phyloP scores from a whole-genome alignment of 1,140 invertebrate species.

The Apis mellifera region DNA sequence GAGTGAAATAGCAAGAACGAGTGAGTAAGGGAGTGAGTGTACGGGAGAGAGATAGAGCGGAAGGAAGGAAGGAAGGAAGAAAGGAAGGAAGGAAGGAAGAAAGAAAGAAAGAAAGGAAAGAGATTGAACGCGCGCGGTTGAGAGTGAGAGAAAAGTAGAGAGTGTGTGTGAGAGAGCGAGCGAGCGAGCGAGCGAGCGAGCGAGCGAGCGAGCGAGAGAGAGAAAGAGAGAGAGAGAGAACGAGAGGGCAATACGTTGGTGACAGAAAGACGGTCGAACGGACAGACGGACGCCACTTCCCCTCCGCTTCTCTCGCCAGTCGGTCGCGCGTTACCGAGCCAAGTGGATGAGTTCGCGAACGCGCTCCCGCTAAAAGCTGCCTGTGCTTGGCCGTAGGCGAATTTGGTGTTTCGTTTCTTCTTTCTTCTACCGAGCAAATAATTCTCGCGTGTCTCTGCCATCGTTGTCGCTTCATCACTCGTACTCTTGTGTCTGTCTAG shows the following conservation, averaged over 20 bases:
- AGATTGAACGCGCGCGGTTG: not conserved
- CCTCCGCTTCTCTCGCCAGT: slow-evolving; percentile 61
- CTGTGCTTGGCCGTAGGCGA: slow-evolving; percentile 7
- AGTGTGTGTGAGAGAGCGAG: not conserved
- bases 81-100: not conserved
- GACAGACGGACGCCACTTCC: slow-evolving; percentile 60
- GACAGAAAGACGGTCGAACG: slow-evolving; percentile 68
- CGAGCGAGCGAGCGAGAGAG: not conserved
- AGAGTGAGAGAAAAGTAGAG: slow-evolving; percentile 4
- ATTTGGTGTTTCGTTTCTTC: slow-evolving; percentile 15
- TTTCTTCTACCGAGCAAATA: not conserved
- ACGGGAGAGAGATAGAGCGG: not conserved
- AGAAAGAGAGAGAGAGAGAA: slow-evolving; percentile 34
- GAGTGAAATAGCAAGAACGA: not conserved
- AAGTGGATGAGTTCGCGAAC: slow-evolving; percentile 73
- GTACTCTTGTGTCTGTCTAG: slow-evolving; percentile 35
- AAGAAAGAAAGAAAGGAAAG: not conserved
- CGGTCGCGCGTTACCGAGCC: slow-evolving; percentile 73
- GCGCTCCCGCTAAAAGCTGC: slow-evolving; percentile 59
- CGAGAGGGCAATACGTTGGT: slow-evolving; percentile 55
- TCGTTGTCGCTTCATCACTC: not conserved
- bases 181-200: too few relatives aligned
- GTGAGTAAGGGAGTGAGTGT: not conserved
- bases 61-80: not conserved
- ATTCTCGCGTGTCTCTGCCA: not conserved